phyloP scores from a whole-genome alignment of 2,113 vertebrate genomes.

The Neotoma lepida region DNA sequence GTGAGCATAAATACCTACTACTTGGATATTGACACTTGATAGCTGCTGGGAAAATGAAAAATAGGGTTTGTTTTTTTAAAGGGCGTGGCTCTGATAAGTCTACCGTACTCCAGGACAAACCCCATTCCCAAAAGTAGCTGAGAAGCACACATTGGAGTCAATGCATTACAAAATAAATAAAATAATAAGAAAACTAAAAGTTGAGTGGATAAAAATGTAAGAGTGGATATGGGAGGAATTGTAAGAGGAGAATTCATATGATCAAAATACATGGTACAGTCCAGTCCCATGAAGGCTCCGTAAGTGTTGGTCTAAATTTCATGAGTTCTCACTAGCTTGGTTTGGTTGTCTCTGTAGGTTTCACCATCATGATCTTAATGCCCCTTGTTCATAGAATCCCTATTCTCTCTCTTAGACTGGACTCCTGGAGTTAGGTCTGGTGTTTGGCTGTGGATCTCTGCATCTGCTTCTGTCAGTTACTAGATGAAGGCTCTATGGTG shows the following conservation, averaged over 20 bases:
- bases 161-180: too few species aligned
- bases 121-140: not conserved
- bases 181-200: not conserved
- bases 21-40: not conserved
- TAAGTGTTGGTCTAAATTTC: too few species aligned
- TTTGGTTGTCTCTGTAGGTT: too few species aligned
- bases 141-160: not conserved
- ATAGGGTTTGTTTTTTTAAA: not conserved
- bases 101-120: not conserved
- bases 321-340: too few species aligned
- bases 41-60: not conserved
- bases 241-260: not conserved
- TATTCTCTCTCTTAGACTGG: too few species aligned
- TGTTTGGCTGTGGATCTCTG: too few species aligned
- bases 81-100: not conserved
- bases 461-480: too few species aligned
- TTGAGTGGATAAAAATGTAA: not conserved
- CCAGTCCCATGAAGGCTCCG: too few species aligned
- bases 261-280: not conserved
- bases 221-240: not conserved
- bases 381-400: too few species aligned
- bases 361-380: too few species aligned
- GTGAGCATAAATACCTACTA: not conserved
- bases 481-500: too few species aligned
- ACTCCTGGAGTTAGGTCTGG: too few species aligned